These are phyloP conservation scores for Plutomurus gul DNA, from an alignment of 1,140 invertebrate species.

Conservation along the genomic window DNA sequence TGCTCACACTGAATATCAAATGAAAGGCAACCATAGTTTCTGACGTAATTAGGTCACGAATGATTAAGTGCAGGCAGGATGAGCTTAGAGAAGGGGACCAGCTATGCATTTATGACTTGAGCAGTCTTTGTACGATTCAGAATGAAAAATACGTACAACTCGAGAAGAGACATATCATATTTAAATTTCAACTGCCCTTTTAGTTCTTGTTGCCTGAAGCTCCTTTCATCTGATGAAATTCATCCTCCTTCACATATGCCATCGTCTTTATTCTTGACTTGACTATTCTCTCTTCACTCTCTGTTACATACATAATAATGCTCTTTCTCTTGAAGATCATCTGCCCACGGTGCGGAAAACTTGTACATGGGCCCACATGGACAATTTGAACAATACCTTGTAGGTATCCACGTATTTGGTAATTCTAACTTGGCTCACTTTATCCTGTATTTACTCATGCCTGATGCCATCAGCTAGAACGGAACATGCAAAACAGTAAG, in stretches of 20 bases:
- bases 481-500: too few relatives aligned
- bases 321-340: too few relatives aligned
- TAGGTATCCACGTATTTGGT: too few relatives aligned
- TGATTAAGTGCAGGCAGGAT: conserved; percentile 30
- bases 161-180: conserved; percentile 9
- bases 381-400: too few relatives aligned
- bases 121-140: neutral
- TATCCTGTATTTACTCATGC: too few relatives aligned
- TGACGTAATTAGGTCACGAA: conserved; percentile 42
- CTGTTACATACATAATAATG: too few relatives aligned
- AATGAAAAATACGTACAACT: too few relatives aligned
- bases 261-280: neutral
- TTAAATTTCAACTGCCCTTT: conserved; percentile 29
- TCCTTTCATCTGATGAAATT: conserved; percentile 15
- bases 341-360: too few relatives aligned
- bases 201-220: neutral
- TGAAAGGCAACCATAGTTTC: neutral
- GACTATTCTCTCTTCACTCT: too few relatives aligned
- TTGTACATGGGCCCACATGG: too few relatives aligned
- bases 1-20: conserved; percentile 32
- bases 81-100: neutral
- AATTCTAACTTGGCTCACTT: too few relatives aligned
- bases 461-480: too few relatives aligned
- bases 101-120: neutral
- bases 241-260: conserved; percentile 2